Conservation (phyloP, 2,888 invertebrate species). For the Oligia strigilis region DNA sequence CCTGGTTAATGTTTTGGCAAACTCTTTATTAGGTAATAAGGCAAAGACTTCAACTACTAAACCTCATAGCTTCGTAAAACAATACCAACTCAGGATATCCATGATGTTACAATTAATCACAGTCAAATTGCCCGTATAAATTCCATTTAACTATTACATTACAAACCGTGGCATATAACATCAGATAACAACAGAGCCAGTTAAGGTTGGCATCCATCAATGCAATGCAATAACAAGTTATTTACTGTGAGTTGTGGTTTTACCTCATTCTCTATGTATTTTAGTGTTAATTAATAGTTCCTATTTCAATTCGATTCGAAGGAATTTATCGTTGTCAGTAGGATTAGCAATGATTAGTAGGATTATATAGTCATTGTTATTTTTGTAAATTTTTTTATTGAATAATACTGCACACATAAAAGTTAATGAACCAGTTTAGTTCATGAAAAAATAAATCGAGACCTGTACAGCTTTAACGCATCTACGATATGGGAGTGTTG, state of each 20-base stretch:
- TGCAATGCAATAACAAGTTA: conserved; percentile 20
- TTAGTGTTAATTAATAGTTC: conserved; percentile 6
- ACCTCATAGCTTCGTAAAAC: not conserved
- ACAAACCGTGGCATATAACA: not conserved
- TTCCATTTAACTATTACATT: not conserved
- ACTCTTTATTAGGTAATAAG: not conserved
- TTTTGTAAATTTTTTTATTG: not conserved
- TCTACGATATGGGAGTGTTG: not conserved
- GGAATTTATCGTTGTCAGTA: not conserved
- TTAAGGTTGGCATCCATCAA: not conserved
- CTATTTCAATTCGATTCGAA: not conserved
- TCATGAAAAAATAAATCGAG: not conserved
- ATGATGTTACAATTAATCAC: not conserved
- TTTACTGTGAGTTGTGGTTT: conserved; percentile 22
- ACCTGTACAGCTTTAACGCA: not conserved
- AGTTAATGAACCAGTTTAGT: not conserved
- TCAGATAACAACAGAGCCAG: not conserved
- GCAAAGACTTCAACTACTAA: not conserved
- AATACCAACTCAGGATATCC: not conserved
- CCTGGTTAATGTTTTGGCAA: conserved; percentile 7
- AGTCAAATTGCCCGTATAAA: not conserved
- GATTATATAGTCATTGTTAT: not conserved
- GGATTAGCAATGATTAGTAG: not conserved
- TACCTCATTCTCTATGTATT: conserved; percentile 1
- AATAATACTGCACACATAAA: not conserved